Base-by-base conservation (phyloP, 92 coral and sea anemone species). In the Palythoa grandiflora region DNA sequence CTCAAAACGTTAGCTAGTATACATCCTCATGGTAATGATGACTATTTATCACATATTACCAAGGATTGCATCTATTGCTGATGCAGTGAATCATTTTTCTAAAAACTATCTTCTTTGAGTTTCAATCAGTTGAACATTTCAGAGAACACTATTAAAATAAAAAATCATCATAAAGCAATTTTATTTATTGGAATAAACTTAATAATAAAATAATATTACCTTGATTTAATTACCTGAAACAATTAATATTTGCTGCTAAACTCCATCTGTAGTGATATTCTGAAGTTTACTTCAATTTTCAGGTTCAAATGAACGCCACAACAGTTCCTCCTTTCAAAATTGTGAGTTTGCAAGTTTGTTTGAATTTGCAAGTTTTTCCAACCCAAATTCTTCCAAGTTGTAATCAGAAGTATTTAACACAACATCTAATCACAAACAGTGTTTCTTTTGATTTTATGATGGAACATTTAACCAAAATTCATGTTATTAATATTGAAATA, bases 341-440 rank as follows among this genome's bases (percentile, higher is more conserved):
- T 80, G 85, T 80, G 85, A 80, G 85, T 80, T 63, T 70, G 50
- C 74, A 80, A 80, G 74, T 63, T 63, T 80, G 55, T n/a, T 80
- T 80, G 54, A 80, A 44, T 80, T 47, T 80, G 40, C 85, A 80
- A 80, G 38, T 80, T 79, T 80, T 35, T 13, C 48, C 20, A 16
- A 65, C 55, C 38, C 28, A 48, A 37, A 55, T 65, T 19, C 35
- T 9, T 21, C 20, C 13, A 16, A 80, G 4, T 44, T n/a, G 9
- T 38, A 10, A 40, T 39, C 17, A 38, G 9, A 1, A 21, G 60
- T 38, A 57, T 36, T 5, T 61, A 48, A 61, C 6, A 21, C 38
- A 35, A 78, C 55, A 17, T 57, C 15, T 60, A 80, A 63, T 61
- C 11, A 47, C 73, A 60, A 39, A 57, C 53, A 77, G 13, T 40